A percentile compares a stretch with the other conserved stretches of the same genome.
These are phyloP conservation scores for Allophyes oxyacanthae DNA, from an alignment of 2,888 invertebrate genomes.

Conservation along the genomic window DNA sequence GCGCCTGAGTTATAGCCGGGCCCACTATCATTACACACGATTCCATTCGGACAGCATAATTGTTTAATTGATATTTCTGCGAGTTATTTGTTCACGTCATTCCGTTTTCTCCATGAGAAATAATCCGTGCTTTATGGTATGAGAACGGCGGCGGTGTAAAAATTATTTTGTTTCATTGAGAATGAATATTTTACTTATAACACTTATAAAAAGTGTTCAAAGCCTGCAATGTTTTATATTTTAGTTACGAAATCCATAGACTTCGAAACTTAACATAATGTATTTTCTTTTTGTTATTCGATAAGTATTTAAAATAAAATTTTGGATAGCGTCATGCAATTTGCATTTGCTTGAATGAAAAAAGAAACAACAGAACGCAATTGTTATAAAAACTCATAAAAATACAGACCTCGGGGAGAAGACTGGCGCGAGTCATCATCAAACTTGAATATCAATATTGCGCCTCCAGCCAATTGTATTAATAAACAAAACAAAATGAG, in stretches of 20 bases:
- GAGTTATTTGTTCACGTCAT: conserved; percentile 89
- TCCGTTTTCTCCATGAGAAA: conserved; percentile 83
- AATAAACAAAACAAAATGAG: conserved; percentile 90
- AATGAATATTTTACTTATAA: conserved; percentile 23
- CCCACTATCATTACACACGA: conserved; percentile 90
- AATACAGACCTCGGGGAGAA: conserved; percentile 82
- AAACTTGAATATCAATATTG: conserved; percentile 90
- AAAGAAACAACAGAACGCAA: conserved; percentile 73
- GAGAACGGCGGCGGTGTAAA: conserved; percentile 45
- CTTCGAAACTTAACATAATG: no score
- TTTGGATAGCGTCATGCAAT: conserved; percentile 55
- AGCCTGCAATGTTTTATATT: no score
- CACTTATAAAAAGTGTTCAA: conserved; percentile 3
- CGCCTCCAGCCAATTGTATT: conserved; percentile 89
- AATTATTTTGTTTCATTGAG: conserved; percentile 47
- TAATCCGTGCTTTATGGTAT: conserved; percentile 78
- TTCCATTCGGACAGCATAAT: conserved; percentile 90
- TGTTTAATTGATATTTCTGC: conserved; percentile 90
- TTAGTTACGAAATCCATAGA: no score
- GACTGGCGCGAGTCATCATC: conserved; percentile 86
- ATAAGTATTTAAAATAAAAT: conserved; percentile 1
- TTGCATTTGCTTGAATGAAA: conserved; percentile 69
- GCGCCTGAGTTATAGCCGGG: conserved; percentile 88
- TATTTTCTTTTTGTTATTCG: background rate
- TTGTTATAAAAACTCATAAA: conserved; percentile 84